Evolutionary conservation across 2,797 vertebrate species (phyloP).

Genomic region (Masticophis lateralis): DNA sequence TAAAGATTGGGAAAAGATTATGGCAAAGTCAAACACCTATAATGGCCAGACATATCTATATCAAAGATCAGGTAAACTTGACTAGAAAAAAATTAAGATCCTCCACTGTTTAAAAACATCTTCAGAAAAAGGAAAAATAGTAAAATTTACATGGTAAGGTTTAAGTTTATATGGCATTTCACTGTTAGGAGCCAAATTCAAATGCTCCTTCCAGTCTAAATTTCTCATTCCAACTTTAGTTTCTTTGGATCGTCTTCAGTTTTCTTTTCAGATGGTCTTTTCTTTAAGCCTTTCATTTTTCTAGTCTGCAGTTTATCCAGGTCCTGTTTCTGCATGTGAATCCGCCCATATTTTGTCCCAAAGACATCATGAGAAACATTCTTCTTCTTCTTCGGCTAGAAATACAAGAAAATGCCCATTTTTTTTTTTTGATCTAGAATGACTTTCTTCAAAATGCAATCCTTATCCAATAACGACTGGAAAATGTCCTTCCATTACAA

Average conservation of each 20-base stretch:
- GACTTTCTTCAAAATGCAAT: neutral
- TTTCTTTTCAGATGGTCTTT: slow-evolving; percentile 74
- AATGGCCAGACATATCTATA: neutral
- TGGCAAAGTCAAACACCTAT: neutral
- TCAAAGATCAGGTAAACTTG: neutral
- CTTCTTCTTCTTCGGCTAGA: slow-evolving; percentile 93
- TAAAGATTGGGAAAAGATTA: neutral
- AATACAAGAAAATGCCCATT: slow-evolving; percentile 34
- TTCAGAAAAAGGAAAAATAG: neutral
- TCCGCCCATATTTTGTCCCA: slow-evolving; percentile 87
- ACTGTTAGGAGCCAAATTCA: neutral
- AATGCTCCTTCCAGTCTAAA: slow-evolving; percentile 16
- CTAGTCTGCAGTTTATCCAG: slow-evolving; percentile 88
- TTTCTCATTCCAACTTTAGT: slow-evolving; percentile 66
- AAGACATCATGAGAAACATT: slow-evolving; percentile 91
- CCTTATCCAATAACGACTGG: too few species aligned
- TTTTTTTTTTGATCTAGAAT: neutral
- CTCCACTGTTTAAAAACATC: neutral
- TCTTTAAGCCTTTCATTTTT: slow-evolving; percentile 94
- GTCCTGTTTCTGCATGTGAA: slow-evolving; percentile 98
- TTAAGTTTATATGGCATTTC: neutral
- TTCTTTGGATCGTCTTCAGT: slow-evolving; percentile 70
- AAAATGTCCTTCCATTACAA: neutral
- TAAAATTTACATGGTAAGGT: neutral
- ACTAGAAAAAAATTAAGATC: neutral